Evolutionary conservation across 2,888 invertebrate species (phyloP).

Genomic region (Scaptomyza reducta): DNA sequence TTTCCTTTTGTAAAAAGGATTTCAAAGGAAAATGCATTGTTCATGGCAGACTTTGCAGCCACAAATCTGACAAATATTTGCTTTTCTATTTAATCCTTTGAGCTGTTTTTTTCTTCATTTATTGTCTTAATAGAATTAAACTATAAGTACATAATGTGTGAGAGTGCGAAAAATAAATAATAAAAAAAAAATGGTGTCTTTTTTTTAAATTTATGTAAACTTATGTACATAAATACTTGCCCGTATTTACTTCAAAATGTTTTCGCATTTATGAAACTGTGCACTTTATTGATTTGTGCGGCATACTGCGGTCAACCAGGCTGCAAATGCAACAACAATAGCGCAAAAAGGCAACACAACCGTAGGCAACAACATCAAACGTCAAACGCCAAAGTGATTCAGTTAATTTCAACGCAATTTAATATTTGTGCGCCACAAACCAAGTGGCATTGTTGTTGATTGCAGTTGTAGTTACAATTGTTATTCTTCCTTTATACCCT

Average conservation of each 20-base stretch:
- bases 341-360: neutral
- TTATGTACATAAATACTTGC: constrained; percentile 24
- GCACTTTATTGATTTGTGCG: constrained; percentile 64
- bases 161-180: too few relatives aligned
- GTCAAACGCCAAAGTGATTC: constrained; percentile 37
- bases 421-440: constrained; percentile 63
- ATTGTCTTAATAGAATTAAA: neutral
- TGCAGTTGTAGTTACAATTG: constrained; percentile 20
- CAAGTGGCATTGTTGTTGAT: constrained; percentile 40
- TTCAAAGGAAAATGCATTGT: neutral
- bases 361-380: constrained; percentile 17
- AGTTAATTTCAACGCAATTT: constrained; percentile 70
- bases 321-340: constrained; percentile 10
- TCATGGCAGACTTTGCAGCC: neutral
- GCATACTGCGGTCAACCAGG: constrained; percentile 47
- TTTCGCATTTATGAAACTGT: constrained; percentile 57
- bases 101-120: neutral
- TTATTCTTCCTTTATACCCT: neutral
- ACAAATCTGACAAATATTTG: neutral
- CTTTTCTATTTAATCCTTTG: neutral
- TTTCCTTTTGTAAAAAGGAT: neutral
- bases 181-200: too few relatives aligned
- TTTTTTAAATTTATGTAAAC: neutral
- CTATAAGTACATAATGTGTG: neutral
- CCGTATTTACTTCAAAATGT: constrained; percentile 61